Percentiles rank a stretch among this genome's conserved stretches.
Conservation (phyloP, 2,797 vertebrate species). For the Esox masquinongy region DNA sequence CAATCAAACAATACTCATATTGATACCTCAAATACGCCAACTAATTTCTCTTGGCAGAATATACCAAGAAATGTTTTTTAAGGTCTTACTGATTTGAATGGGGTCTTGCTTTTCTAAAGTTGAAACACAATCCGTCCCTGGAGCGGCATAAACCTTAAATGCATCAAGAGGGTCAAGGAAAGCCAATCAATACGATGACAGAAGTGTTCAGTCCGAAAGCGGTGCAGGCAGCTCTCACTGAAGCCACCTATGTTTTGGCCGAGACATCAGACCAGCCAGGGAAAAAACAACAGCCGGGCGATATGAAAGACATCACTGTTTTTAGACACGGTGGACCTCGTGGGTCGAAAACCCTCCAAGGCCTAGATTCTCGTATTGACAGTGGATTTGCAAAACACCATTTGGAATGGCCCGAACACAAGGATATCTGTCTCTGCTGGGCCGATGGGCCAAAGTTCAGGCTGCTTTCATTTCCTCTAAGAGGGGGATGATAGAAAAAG, state of each 20-base stretch:
- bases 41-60: not conserved
- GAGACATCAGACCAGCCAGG: not conserved
- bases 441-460: not conserved
- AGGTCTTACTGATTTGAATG: not conserved
- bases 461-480: not conserved
- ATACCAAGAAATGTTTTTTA: not conserved
- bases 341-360: not conserved
- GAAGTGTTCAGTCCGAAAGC: not conserved
- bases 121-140: not conserved
- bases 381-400: conserved; percentile 9
- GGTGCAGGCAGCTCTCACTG: not conserved
- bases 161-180: not conserved
- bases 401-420: conserved; percentile 7
- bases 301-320: conserved; percentile 4
- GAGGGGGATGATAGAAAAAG: conserved; percentile 3
- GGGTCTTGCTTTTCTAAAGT: not conserved
- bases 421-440: not conserved
- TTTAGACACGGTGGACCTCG: not conserved
- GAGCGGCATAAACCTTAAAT: not conserved
- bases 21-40: not conserved
- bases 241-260: not conserved
- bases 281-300: not conserved
- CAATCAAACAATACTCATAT: not conserved
- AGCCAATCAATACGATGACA: not conserved
- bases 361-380: not conserved